phyloP scores from a whole-genome alignment of 2,888 invertebrate genomes.

The Hololepta plana region DNA sequence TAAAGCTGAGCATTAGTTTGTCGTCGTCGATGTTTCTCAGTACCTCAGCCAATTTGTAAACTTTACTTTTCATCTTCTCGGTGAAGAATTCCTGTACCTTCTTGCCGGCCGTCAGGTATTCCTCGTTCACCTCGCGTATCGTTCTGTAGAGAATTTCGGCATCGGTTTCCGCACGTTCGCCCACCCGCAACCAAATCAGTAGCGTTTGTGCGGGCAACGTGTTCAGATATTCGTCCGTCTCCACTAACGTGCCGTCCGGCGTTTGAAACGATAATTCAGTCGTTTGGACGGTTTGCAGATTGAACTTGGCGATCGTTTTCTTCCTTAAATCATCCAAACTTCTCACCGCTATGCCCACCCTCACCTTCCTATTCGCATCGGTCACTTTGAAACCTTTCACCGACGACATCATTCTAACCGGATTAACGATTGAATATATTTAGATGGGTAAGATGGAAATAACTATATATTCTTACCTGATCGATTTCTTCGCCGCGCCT shows the following conservation, averaged over 20 bases:
- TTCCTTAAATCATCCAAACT: slow-evolving; percentile 43
- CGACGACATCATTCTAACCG: not conserved
- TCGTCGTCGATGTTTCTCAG: slow-evolving; percentile 31
- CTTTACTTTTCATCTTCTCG: slow-evolving; percentile 41
- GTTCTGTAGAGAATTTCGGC: slow-evolving; percentile 55
- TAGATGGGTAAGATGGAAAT: too few relatives aligned
- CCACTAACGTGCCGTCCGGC: slow-evolving; percentile 49
- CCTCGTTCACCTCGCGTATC: slow-evolving; percentile 45
- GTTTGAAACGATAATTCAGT: slow-evolving; percentile 22
- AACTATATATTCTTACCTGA: too few relatives aligned
- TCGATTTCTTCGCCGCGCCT: too few relatives aligned
- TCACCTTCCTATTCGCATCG: slow-evolving; percentile 43
- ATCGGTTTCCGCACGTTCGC: slow-evolving; percentile 31
- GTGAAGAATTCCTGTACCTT: slow-evolving; percentile 57
- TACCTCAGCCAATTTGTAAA: slow-evolving; percentile 28
- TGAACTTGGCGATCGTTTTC: slow-evolving; percentile 46
- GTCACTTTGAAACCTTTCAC: slow-evolving; percentile 55
- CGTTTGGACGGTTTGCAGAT: slow-evolving; percentile 17
- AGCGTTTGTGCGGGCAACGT: slow-evolving; percentile 59
- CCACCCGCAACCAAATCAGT: slow-evolving; percentile 33
- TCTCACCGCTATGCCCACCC: slow-evolving; percentile 53
- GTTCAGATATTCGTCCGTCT: slow-evolving; percentile 58
- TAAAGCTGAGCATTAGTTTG: slow-evolving; percentile 34
- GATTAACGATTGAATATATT: not conserved
- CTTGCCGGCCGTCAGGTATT: slow-evolving; percentile 49